Evolutionary conservation across 2,113 vertebrate genomes (phyloP).

Genomic region (Puffinus mauretanicus): DNA sequence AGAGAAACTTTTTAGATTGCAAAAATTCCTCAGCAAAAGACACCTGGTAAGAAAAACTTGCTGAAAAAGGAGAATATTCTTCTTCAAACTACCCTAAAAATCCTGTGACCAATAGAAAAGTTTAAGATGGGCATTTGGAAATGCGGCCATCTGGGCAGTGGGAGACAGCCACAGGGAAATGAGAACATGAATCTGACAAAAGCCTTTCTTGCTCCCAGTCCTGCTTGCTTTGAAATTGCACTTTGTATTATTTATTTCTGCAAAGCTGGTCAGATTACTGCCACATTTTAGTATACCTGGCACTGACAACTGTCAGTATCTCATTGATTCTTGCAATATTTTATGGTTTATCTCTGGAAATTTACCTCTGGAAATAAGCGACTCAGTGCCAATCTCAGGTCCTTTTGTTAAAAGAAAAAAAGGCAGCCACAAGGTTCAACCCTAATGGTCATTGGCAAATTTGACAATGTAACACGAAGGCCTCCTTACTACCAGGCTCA

Average conservation of each 20-base stretch:
- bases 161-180: background rate
- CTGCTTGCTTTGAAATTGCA: background rate
- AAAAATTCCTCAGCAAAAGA: background rate
- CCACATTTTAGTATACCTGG: background rate
- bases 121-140: background rate
- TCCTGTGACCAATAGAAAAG: background rate
- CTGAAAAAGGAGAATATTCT: background rate
- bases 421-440: background rate
- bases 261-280: background rate
- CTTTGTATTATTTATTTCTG: background rate
- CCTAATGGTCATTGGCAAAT: background rate
- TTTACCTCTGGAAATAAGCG: background rate
- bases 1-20: background rate
- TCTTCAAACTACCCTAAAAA: background rate
- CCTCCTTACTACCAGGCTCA: background rate
- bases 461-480: background rate
- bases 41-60: background rate
- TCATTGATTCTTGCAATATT: background rate
- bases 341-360: background rate
- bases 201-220: background rate
- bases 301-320: background rate
- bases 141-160: background rate
- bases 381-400: background rate
- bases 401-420: background rate
- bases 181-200: background rate